Conservation (phyloP, 2,888 invertebrate genomes). For the Idaea aversata region DNA sequence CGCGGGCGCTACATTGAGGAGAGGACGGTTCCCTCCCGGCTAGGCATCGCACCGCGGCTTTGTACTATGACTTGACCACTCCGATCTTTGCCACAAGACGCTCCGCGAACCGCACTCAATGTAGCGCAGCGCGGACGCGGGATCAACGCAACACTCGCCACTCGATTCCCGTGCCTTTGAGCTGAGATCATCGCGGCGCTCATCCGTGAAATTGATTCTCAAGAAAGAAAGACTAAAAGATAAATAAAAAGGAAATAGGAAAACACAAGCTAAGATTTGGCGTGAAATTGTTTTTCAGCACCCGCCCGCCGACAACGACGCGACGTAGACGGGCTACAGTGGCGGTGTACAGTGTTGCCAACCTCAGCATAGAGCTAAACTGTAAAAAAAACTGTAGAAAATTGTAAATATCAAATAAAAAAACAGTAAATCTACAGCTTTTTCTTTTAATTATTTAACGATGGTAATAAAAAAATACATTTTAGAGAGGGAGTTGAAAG, state of each 20-base stretch:
- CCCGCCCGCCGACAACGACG: constrained; percentile 59
- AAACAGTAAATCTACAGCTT: too few relatives aligned
- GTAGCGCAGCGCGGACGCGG: too few relatives aligned
- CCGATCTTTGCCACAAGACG: neutral
- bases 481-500: too few relatives aligned
- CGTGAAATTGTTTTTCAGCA: constrained; percentile 80
- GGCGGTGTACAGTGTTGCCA: constrained; percentile 41
- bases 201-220: constrained; percentile 81
- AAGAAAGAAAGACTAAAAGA: constrained; percentile 79
- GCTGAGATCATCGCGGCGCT: constrained; percentile 78
- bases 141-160: constrained; percentile 40
- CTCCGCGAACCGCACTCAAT: constrained; percentile 41
- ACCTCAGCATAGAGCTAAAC: too few relatives aligned
- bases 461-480: too few relatives aligned
- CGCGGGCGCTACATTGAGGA: constrained; percentile 51
- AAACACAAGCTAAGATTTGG: constrained; percentile 81
- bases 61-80: constrained; percentile 25
- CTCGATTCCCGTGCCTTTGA: constrained; percentile 67
- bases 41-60: constrained; percentile 32
- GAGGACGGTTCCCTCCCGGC: constrained; percentile 34
- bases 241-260: constrained; percentile 81
- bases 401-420: too few relatives aligned
- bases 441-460: too few relatives aligned
- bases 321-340: constrained; percentile 34
- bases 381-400: too few relatives aligned